Evolutionary conservation across 2,888 invertebrate species (phyloP), one percentile per base, ranked within the genome.

Genomic region (Thereva unica): DNA sequence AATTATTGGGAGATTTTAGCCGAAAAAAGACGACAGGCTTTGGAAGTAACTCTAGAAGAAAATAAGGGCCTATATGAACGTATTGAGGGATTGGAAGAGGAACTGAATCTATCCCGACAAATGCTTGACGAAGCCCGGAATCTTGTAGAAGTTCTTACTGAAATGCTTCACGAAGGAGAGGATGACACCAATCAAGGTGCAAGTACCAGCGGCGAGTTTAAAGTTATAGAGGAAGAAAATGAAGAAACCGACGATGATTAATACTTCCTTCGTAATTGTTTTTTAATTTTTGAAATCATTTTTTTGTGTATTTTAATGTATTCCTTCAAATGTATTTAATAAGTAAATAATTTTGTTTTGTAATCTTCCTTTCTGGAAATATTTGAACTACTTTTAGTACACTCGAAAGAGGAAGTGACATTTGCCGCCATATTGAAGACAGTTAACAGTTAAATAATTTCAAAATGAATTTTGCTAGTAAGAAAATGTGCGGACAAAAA

Each of bases 1-100:
- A 85, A 86, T 70, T 93, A 92, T 76, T 93, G 91, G 90, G 83
- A 90, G 78, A 82, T 86, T 53, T 76, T 92, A 70, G 90, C 92
- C 35, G 91, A 90, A 76, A 88, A 88, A 74, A 85, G 92, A 68
- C 85, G 89, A 67, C 81, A 86, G 72, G 89, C 89, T 2, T 79
- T 93, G 37, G 86, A 91, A 73, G 87, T 89, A 69, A 86, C 91
- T 37, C 83, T 92, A 38, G 84, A 86, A 66, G 91, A 92, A 78
- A 92, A 91, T 80, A 85, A 85, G 68, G 83, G 84, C 71, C 75
- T 86, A 34, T 82, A 84, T 70, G 83, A 84, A 44, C 78, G 83
- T 68, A 78, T 86, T 61, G 79, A 80, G 5, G 77, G 76, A 0
- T 69, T 81, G 9, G 80, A 81, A 71, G 77, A 78, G 41, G 88